Percentiles rank a stretch among this genome's conserved stretches.
Conservation (phyloP, 2,888 invertebrate species). For the Trilocha varians region DNA sequence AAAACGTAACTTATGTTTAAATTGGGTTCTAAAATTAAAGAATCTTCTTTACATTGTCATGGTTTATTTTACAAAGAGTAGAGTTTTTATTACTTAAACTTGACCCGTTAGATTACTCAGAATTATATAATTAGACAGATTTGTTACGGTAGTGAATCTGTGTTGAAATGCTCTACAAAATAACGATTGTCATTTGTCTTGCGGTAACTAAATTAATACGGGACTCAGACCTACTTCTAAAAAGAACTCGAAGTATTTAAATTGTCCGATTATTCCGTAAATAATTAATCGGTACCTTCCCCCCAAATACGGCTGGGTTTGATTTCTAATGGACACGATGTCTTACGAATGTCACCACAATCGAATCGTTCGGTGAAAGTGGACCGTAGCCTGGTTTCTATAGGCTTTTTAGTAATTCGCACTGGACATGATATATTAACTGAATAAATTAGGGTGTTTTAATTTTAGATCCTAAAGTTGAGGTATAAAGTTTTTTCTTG, state of each 20-base stretch:
- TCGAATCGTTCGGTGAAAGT: constrained; percentile 29
- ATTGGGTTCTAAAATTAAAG: too few relatives aligned
- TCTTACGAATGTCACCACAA: background rate
- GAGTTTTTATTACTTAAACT: too few relatives aligned
- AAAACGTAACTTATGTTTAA: too few relatives aligned
- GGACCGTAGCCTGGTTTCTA: constrained; percentile 29
- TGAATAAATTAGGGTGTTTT: background rate
- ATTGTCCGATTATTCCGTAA: background rate
- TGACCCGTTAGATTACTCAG: too few relatives aligned
- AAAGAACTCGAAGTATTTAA: background rate
- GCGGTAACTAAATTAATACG: background rate
- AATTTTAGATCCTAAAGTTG: too few relatives aligned
- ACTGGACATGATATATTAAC: background rate
- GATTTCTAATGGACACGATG: background rate
- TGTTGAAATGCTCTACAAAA: too few relatives aligned
- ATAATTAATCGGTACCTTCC: background rate
- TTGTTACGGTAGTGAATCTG: too few relatives aligned
- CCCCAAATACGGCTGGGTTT: background rate
- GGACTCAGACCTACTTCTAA: background rate
- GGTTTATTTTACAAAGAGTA: too few relatives aligned
- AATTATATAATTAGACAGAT: too few relatives aligned
- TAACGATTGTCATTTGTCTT: too few relatives aligned
- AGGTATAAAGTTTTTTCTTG: too few relatives aligned
- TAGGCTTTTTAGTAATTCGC: constrained; percentile 18
- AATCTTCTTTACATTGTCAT: too few relatives aligned